These are phyloP conservation scores for Rhinella marina DNA, from an alignment of 2,797 vertebrate genomes.

Conservation along the genomic window DNA sequence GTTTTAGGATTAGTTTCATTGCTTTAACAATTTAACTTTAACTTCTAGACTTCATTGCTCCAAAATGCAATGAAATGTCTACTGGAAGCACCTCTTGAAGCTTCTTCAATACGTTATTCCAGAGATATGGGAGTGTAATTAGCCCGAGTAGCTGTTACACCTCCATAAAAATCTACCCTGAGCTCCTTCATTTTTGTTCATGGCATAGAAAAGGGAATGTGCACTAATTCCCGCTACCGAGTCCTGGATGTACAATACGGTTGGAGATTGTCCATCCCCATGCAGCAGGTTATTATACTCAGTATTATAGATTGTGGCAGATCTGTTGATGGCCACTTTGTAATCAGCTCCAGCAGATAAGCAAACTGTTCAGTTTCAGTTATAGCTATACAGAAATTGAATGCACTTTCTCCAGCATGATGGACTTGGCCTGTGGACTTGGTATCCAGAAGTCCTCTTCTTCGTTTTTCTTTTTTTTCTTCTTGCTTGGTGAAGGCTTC, in stretches of 20 bases:
- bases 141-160: neutral
- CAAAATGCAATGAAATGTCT: neutral
- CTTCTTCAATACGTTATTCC: neutral
- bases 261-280: neutral
- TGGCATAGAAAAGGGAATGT: neutral
- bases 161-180: neutral
- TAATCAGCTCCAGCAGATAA: neutral
- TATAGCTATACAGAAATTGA: constrained; percentile 73
- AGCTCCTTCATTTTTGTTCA: neutral
- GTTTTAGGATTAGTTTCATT: neutral
- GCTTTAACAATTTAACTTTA: neutral
- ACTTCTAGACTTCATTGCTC: no score
- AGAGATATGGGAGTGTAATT: neutral
- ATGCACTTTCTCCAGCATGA: constrained; percentile 83
- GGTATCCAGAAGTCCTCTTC: constrained; percentile 95
- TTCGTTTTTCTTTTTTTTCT: constrained; percentile 78
- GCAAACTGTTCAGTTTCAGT: neutral
- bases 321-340: neutral
- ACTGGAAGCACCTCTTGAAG: neutral
- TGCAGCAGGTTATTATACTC: constrained; percentile 3
- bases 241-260: neutral
- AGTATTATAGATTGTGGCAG: neutral
- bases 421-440: constrained; percentile 81
- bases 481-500: constrained; percentile 71
- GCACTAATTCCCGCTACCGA: neutral